Base-by-base conservation (phyloP, 1,140 invertebrate genomes). In the Aplysia californica region DNA sequence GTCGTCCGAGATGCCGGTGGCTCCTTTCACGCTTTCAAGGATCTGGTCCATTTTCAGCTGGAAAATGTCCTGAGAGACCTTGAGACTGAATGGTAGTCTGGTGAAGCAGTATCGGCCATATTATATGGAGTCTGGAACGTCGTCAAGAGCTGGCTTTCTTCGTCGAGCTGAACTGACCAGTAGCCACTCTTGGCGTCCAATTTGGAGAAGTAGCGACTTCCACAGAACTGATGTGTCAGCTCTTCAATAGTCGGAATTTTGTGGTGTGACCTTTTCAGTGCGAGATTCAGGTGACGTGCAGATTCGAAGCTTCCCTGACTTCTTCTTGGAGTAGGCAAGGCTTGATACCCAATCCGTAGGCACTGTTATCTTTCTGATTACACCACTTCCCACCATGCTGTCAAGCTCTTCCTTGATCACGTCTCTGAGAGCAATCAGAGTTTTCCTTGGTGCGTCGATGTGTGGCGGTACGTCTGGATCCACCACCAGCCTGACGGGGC, bases 341-440 rank as follows among this genome's bases (percentile, higher is more conserved):
- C 23, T 56, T 31, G 50, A 59, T 0, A 91, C 88, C 89, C 91
- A 91, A 56, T 90, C 88, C 3, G 90, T 87, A 4, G 87, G 84
- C 69, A 87, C 73, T 10, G 33, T 80, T 0, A 86, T 71, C 41
- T 76, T 77, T 64, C 66, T 29, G 36, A 76, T 79, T 2, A 79
- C 66, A 0, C 77, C 77, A 6, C 1, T 31, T 2, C 39, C 20
- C 36, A 61, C 65, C 65, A 79, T 79, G 29, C 41, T 36, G 6
- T 66, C 66, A 4, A 75, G 56, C 55, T 76, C 71, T 36, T 56
- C 23, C 23, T 75, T 75, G n/a, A 79, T 31, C 41, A 58, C 18
- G 6, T 76, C 55, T n/a, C 35, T 35, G 18, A 79, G 23, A 39
- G 41, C 36, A 1, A 79, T 86, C 84, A 84, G 85, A 15, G 84